Evolutionary conservation across 2,113 vertebrate genomes (phyloP).

Genomic region (Semnornis frantzii): DNA sequence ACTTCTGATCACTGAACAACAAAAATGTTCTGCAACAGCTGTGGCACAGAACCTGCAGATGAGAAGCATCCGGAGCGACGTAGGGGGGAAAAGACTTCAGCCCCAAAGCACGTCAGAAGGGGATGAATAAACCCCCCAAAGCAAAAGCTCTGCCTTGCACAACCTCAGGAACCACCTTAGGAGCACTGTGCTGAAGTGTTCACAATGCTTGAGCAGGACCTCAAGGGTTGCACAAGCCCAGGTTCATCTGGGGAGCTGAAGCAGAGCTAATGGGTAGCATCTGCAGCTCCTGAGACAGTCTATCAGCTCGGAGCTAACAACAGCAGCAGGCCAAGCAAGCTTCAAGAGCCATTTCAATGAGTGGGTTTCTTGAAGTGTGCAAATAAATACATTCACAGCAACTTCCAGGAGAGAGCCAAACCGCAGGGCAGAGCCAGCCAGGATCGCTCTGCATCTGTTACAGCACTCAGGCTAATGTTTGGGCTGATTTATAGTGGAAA

Average conservation of each 20-base stretch:
- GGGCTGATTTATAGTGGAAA: constrained; percentile 58
- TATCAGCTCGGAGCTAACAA: constrained; percentile 2
- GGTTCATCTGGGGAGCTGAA: constrained; percentile 65
- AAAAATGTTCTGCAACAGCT: no score
- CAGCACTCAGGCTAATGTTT: constrained; percentile 19
- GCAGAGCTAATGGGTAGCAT: constrained; percentile 57
- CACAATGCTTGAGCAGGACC: background rate
- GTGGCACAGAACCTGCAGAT: background rate
- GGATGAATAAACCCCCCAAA: background rate
- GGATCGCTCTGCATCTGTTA: constrained; percentile 43
- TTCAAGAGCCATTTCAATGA: background rate
- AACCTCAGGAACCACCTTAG: background rate
- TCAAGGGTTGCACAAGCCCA: constrained; percentile 22
- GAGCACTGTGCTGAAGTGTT: background rate
- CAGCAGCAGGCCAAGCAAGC: background rate
- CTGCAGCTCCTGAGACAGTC: constrained; percentile 19
- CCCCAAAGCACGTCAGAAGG: background rate
- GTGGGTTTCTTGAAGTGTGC: constrained; percentile 56
- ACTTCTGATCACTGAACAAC: no score
- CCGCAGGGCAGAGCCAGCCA: constrained; percentile 40
- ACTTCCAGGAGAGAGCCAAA: constrained; percentile 25
- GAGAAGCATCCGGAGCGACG: background rate
- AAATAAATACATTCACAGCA: constrained; percentile 63
- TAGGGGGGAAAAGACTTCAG: background rate
- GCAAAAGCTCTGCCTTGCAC: background rate